Evolutionary conservation across 1,140 invertebrate species (phyloP).

Genomic region (Fopius arisanus): DNA sequence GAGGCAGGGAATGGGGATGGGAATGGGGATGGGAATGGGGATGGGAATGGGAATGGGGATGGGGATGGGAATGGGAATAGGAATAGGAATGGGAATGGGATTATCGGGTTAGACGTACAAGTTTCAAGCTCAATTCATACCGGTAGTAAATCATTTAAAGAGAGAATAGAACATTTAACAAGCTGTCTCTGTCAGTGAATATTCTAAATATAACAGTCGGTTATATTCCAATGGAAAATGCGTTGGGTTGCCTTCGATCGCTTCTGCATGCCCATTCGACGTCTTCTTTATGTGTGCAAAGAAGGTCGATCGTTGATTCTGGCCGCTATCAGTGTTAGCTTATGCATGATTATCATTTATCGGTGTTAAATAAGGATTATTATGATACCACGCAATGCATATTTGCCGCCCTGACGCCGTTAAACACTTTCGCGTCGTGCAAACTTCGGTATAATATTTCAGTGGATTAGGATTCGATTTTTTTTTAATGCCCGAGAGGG

Average conservation of each 20-base stretch:
- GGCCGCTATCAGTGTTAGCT: constrained; percentile 9
- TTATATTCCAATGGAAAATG: neutral
- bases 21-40: too few species aligned
- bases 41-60: too few species aligned
- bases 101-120: too few species aligned
- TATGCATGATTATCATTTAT: constrained; percentile 37
- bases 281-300: constrained; percentile 12
- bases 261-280: neutral
- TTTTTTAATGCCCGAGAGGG: constrained; percentile 33
- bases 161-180: neutral
- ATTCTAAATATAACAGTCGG: neutral
- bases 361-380: constrained; percentile 21
- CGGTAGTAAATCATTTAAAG: neutral
- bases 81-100: too few species aligned
- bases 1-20: too few species aligned
- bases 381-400: neutral
- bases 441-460: constrained; percentile 30
- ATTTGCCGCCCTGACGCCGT: constrained; percentile 45
- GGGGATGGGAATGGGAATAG: too few species aligned
- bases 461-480: neutral
- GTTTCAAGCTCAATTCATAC: neutral
- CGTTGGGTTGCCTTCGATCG: neutral
- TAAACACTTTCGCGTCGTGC: constrained; percentile 29
- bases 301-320: constrained; percentile 18
- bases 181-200: neutral